These are phyloP conservation scores for Mergus octosetaceus DNA, from an alignment of 2,797 vertebrate species.

Conservation along the genomic window DNA sequence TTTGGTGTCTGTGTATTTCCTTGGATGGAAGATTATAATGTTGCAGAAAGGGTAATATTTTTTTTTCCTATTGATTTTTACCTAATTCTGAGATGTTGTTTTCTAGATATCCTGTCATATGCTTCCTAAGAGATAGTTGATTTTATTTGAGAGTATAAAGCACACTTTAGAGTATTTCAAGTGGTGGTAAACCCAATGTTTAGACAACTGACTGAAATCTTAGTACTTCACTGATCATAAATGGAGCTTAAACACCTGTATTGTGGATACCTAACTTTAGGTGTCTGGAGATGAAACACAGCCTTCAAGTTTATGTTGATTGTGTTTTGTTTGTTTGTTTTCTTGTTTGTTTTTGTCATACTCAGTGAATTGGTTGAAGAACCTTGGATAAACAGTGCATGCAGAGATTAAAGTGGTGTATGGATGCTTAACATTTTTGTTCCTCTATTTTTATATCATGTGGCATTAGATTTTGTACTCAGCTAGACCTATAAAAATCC, in stretches of 20 bases:
- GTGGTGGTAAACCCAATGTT: neutral
- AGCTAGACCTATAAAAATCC: neutral
- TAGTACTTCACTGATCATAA: neutral
- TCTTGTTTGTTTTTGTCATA: neutral
- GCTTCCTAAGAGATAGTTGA: neutral
- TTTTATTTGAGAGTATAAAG: neutral
- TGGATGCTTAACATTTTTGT: neutral
- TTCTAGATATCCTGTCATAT: neutral
- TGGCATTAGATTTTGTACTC: neutral
- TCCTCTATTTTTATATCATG: neutral
- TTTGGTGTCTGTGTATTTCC: accelerated
- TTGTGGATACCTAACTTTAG: neutral
- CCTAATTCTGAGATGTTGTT: neutral
- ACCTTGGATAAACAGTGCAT: neutral
- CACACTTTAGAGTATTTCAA: neutral
- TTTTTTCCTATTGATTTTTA: neutral
- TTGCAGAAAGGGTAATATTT: neutral
- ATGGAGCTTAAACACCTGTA: neutral
- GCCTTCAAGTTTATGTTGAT: neutral
- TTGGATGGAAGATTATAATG: neutral
- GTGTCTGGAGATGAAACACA: neutral
- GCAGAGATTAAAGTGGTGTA: neutral
- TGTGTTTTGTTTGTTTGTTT: neutral
- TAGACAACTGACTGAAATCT: neutral
- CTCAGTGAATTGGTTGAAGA: neutral